Evolutionary conservation across 2,113 vertebrate species (phyloP).

Genomic region (Pampusana beccarii): DNA sequence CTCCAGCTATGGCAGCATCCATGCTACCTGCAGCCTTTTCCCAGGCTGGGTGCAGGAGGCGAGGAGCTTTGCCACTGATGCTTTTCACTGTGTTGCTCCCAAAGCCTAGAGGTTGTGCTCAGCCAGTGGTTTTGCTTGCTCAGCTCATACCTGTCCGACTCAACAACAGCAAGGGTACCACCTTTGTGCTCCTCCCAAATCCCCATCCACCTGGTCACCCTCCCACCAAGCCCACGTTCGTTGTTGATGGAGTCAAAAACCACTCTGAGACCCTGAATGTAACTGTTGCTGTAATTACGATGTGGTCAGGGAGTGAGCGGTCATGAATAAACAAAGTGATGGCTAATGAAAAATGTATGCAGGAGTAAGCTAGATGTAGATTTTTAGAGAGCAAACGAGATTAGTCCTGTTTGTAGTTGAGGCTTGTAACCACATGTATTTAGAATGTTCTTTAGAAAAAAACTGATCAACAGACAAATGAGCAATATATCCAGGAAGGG

Average conservation of each 20-base stretch:
- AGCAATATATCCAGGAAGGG: not conserved
- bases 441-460: not conserved
- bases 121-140: not conserved
- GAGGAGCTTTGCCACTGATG: not conserved
- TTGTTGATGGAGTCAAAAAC: not conserved
- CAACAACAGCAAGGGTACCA: not conserved
- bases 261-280: not conserved
- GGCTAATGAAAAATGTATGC: not conserved
- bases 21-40: not conserved
- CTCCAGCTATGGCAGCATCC: not conserved
- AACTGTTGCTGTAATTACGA: not conserved
- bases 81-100: not conserved
- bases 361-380: not conserved
- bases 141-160: fast-evolving
- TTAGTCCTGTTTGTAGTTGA: not conserved
- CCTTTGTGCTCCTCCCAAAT: not conserved
- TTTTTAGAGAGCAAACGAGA: not conserved
- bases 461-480: not conserved
- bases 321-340: not conserved
- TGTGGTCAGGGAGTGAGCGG: not conserved
- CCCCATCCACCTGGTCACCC: not conserved
- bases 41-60: not conserved
- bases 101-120: not conserved
- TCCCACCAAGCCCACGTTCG: not conserved
- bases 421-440: not conserved